phyloP scores from a whole-genome alignment of 2,888 invertebrate species.

The Drymonia ruficornis region DNA sequence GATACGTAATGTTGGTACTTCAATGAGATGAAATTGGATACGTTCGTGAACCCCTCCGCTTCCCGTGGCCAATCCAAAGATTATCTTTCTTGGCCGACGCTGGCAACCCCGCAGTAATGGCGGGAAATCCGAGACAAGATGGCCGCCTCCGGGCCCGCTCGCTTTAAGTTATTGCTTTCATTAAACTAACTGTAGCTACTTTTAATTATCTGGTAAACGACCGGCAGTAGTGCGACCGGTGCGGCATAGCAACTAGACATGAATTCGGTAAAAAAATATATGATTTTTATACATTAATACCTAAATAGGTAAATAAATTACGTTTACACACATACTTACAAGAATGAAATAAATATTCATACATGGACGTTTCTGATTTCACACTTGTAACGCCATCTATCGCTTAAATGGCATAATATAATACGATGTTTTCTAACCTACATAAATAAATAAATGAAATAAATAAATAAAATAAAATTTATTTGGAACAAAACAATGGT shows the following conservation, averaged over 20 bases:
- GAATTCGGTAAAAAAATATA: too few relatives aligned
- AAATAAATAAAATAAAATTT: too few relatives aligned
- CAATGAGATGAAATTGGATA: conserved; percentile 54
- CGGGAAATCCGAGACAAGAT: conserved; percentile 68
- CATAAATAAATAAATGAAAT: too few relatives aligned
- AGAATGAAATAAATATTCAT: too few relatives aligned
- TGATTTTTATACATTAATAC: too few relatives aligned
- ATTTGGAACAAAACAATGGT: too few relatives aligned
- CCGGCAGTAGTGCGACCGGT: background rate
- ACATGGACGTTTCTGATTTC: background rate
- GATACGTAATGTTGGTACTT: conserved; percentile 9
- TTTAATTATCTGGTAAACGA: conserved; percentile 44
- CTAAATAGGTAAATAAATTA: too few relatives aligned
- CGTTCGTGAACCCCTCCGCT: conserved; percentile 36
- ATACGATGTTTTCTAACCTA: too few relatives aligned
- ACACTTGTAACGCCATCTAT: conserved; percentile 50
- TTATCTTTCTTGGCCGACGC: conserved; percentile 64
- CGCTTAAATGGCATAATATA: conserved; percentile 11
- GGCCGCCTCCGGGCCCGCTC: conserved; percentile 53
- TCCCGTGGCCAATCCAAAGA: conserved; percentile 65
- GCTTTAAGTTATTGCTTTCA: conserved; percentile 53
- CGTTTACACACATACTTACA: background rate
- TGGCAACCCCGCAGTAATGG: conserved; percentile 48
- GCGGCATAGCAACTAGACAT: too few relatives aligned
- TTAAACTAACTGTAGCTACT: conserved; percentile 38